Evolutionary conservation across 92 coral and sea anemone genomes (phyloP).

Genomic region (Metridium senile): DNA sequence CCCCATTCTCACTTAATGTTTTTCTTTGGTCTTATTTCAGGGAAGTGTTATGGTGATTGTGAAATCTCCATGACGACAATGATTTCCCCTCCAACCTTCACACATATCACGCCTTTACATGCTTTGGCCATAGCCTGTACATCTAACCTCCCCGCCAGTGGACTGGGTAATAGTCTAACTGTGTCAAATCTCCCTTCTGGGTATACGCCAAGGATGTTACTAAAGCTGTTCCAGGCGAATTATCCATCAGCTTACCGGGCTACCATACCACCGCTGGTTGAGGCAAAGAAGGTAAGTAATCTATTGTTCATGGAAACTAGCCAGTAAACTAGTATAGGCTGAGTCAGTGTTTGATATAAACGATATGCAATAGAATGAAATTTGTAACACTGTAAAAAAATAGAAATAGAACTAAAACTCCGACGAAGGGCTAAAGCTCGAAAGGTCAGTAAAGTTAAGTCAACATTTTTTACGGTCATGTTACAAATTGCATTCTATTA

Average conservation of each 20-base stretch:
- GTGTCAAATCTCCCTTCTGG: constrained; percentile 85
- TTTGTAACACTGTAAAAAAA: no score
- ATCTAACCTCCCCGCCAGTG: constrained; percentile 78
- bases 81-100: constrained; percentile 64
- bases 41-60: constrained; percentile 39
- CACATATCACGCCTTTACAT: constrained; percentile 82
- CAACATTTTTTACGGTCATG: no score
- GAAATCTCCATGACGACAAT: constrained; percentile 48
- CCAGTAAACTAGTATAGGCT: no score
- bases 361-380: no score
- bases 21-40: neutral
- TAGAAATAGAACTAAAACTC: no score
- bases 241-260: constrained; percentile 95
- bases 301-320: no score
- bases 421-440: no score
- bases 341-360: no score
- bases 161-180: constrained; percentile 84
- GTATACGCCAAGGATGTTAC: constrained; percentile 84
- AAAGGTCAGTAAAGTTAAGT: no score
- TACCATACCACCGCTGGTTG: constrained; percentile 75
- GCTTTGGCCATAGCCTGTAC: constrained; percentile 77
- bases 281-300: constrained; percentile 34
- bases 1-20: no score
- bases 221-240: constrained; percentile 81
- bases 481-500: no score